Evolutionary conservation across 1,140 invertebrate genomes (phyloP).

Genomic region (roundworm (Caenorhabditis elegans)): WBcel235 BX284606.5:12079501-12080000

Average conservation of each 20-base stretch:
- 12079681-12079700: not conserved
- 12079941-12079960: not conserved
- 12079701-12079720: conserved; percentile 31
- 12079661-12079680: not conserved
- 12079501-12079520: not conserved
- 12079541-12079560: not conserved
- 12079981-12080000: conserved; percentile 18
- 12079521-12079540: conserved; percentile 21
- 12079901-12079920: not conserved
- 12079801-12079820: not conserved
- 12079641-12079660: too few relatives aligned
- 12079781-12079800: not conserved
- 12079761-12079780: not conserved
- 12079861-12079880: not conserved
- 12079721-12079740: conserved; percentile 11
- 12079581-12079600: too few relatives aligned
- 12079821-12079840: not conserved
- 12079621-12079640: too few relatives aligned
- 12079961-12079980: conserved; percentile 10
- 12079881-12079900: not conserved
- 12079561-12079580: too few relatives aligned
- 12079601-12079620: too few relatives aligned
- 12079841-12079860: conserved; percentile 22
- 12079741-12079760: conserved; percentile 21
- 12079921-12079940: not conserved